These are phyloP conservation scores for Alectoris magna DNA, from an alignment of 2,797 vertebrate species.

Conservation along the genomic window DNA sequence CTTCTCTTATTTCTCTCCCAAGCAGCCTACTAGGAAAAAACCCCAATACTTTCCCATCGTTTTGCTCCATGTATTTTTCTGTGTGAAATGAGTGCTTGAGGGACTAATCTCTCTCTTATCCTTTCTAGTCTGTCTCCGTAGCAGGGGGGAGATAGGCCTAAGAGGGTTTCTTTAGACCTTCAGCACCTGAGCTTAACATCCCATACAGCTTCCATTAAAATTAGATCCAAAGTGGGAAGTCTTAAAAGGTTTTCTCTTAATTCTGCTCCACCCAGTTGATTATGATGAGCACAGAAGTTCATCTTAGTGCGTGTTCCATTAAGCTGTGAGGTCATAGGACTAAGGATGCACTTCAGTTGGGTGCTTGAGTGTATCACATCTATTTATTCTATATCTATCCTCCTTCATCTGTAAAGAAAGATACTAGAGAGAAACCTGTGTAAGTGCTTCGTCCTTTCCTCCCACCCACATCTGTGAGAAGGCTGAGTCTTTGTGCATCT, in stretches of 20 bases:
- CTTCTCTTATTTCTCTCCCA: background rate
- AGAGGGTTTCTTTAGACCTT: background rate
- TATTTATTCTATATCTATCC: background rate
- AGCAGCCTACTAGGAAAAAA: background rate
- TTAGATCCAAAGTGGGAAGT: background rate
- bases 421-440: background rate
- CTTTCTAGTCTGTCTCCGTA: background rate
- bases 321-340: background rate
- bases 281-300: background rate
- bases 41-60: accelerated
- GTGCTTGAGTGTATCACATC: background rate
- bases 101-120: background rate
- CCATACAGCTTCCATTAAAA: background rate
- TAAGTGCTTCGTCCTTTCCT: background rate
- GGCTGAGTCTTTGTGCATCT: background rate
- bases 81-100: background rate
- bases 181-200: background rate
- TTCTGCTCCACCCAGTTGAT: background rate
- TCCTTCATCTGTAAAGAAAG: background rate
- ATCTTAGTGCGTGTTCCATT: background rate
- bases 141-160: background rate
- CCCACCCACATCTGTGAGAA: background rate
- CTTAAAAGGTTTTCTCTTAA: background rate
- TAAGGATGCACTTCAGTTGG: background rate
- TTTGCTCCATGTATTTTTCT: accelerated